These are phyloP conservation scores for Epinotia demarniana DNA, from an alignment of 2,888 invertebrate genomes.

Conservation along the genomic window DNA sequence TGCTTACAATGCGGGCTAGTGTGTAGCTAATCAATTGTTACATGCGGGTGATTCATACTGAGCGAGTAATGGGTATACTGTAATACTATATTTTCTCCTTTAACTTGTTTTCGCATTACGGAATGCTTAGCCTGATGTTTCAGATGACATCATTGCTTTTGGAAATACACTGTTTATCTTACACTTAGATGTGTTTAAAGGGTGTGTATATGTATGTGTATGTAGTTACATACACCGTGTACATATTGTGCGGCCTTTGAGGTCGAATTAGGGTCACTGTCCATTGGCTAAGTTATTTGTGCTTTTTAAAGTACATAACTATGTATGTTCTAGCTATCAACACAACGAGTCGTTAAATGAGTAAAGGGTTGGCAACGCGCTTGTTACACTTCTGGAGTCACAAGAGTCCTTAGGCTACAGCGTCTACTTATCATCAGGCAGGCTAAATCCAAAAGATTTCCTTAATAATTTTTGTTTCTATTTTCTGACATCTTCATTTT, in stretches of 20 bases:
- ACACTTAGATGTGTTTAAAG: conserved; percentile 40
- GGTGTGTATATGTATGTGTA: conserved; percentile 31
- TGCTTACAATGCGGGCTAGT: conserved; percentile 18
- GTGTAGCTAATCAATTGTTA: background rate
- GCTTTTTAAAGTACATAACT: background rate
- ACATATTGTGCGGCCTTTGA: conserved; percentile 26
- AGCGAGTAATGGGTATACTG: background rate
- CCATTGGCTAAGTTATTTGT: conserved; percentile 3
- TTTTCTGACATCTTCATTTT: too few relatives aligned
- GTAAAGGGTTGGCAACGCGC: too few relatives aligned
- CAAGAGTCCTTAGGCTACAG: too few relatives aligned
- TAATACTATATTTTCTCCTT: background rate
- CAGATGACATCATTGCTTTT: conserved; percentile 54
- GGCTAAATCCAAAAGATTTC: too few relatives aligned
- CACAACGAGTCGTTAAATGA: too few relatives aligned
- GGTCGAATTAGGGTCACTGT: conserved; percentile 27
- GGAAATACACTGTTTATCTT: conserved; percentile 46
- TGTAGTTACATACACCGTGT: conserved; percentile 33
- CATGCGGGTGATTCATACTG: background rate
- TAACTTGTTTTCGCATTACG: conserved; percentile 9
- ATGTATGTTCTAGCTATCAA: too few relatives aligned
- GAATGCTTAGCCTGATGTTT: conserved; percentile 37
- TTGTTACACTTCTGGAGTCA: too few relatives aligned
- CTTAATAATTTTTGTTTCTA: too few relatives aligned
- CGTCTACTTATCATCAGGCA: too few relatives aligned